Base-by-base conservation (phyloP, 2,797 vertebrate genomes). In the Catharus ustulatus region DNA sequence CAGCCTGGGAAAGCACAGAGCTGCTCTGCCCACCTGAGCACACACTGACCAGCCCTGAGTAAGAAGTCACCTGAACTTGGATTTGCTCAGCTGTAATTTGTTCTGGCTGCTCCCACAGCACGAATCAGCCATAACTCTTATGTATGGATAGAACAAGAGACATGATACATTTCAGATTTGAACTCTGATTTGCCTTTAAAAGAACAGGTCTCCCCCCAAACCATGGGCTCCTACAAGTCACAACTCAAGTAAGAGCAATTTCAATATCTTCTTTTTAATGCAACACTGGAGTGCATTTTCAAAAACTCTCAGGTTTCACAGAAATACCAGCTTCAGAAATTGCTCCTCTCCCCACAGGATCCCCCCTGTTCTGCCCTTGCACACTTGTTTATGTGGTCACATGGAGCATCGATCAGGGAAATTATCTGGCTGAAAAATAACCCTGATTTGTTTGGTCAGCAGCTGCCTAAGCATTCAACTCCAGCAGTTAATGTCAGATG, bases 401-500 rank as follows among this genome's bases (percentile, higher is more conserved):
- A 57, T 6, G 30, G 49, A 74, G 64, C 88, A 94, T 74, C 74
- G 81, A 84, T 40, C 64, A 81, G 79, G 82, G 77, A 89, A 95
- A 89, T 77, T 29, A 94, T 75, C 80, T 72, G 83, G 69, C 90
- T 89, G 88, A 77, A 91, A 95, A 94, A 83, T 40, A 94, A 93
- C n/a, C 69, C 38, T 0, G 3, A 40, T 67, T 69, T 89, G 68
- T 92, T 96, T 74, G 91, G 81, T 67, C 94, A 82, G 84, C 94
- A 94, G 82, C 89, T 92, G 89, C 79, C 68, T 49, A 45, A 87
- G 61, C 72, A 92, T 64, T 75, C 61, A 51, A 52, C 68, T 74
- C 43, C 15, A 63, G 87, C 82, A 67, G 23, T 19, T 63, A 11
- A 78, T 77, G 89, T 78, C 96, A 94, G 75, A 85, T 48, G 72